phyloP scores from a whole-genome alignment of 2,797 vertebrate species.

The Rachycentron canadum region DNA sequence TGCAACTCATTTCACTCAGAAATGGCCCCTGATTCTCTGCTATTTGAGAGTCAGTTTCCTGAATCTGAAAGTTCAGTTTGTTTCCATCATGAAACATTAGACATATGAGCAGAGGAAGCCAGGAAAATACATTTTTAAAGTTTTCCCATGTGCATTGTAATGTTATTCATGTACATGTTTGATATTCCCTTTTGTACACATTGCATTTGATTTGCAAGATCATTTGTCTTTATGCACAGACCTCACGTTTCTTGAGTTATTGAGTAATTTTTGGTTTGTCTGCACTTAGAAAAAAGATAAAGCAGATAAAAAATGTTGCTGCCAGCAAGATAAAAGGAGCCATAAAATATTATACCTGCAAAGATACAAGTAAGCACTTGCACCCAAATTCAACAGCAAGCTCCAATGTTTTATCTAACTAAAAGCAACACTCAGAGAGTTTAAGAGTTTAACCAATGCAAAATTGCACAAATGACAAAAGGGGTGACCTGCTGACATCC shows the following conservation, averaged over 20 bases:
- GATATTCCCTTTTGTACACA: constrained; percentile 40
- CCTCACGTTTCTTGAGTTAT: background rate
- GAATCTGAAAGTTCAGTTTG: constrained; percentile 47
- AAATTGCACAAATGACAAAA: background rate
- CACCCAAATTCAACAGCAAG: background rate
- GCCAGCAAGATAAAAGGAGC: background rate
- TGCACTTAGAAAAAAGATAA: background rate
- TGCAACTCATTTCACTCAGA: constrained; percentile 60
- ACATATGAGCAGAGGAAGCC: constrained; percentile 25
- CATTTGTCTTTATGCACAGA: no score
- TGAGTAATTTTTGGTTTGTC: background rate
- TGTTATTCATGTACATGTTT: constrained; percentile 22
- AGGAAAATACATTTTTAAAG: constrained; percentile 38
- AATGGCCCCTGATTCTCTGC: constrained; percentile 32
- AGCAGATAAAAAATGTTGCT: background rate
- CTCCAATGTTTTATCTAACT: background rate
- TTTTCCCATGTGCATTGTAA: constrained; percentile 38
- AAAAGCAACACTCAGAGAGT: background rate
- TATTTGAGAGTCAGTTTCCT: constrained; percentile 68
- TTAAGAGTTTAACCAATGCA: background rate
- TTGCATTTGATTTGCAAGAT: constrained; percentile 51
- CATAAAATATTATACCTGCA: background rate
- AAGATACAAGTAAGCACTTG: background rate
- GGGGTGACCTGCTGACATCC: constrained; percentile 27
- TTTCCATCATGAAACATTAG: constrained; percentile 58